These are phyloP conservation scores for Rhamphomyia laevipes DNA, from an alignment of 2,888 invertebrate species.

Conservation along the genomic window DNA sequence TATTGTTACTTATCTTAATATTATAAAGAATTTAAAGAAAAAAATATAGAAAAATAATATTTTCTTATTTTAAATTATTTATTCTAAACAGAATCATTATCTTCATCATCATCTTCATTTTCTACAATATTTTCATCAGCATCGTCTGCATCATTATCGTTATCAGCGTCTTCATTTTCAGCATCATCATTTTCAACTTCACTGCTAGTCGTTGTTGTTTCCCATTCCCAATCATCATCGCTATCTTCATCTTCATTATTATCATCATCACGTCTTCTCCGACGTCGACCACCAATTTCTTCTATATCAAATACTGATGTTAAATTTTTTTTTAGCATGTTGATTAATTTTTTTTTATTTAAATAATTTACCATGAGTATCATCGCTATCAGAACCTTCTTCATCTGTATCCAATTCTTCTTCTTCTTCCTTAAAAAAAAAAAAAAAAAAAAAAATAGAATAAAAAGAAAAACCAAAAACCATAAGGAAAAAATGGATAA, in stretches of 20 bases:
- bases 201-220: neutral
- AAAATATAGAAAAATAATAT: too few species aligned
- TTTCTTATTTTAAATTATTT: conserved; percentile 7
- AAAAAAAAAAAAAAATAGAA: neutral
- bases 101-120: conserved; percentile 13
- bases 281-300: neutral
- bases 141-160: conserved; percentile 9
- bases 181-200: conserved; percentile 7
- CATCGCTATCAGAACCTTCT: conserved; percentile 37
- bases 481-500: too few species aligned
- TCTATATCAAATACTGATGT: neutral
- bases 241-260: neutral
- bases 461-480: neutral
- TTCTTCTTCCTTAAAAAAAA: conserved; percentile 46
- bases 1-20: too few species aligned
- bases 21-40: too few species aligned
- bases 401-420: conserved; percentile 53
- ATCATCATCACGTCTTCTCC: neutral
- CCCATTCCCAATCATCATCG: conserved; percentile 1
- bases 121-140: conserved; percentile 14
- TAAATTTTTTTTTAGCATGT: neutral
- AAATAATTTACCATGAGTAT: neutral
- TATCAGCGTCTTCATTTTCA: conserved; percentile 9
- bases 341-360: neutral
- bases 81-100: conserved; percentile 6